Conservation (phyloP, 2,113 vertebrate genomes). For the Canis aureus region DNA sequence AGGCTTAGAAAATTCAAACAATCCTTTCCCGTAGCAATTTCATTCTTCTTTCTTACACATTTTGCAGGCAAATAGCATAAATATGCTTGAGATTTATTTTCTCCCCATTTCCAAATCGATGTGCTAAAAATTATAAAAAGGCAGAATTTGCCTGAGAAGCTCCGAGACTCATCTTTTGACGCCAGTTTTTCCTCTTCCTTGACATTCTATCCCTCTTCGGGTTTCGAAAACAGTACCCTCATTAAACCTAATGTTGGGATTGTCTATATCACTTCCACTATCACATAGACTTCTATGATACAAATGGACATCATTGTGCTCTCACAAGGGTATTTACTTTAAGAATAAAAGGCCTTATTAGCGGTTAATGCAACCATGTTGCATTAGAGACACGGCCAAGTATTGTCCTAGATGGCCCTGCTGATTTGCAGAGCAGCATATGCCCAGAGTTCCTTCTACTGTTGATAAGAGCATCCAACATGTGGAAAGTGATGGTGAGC, state of each 20-base stretch:
- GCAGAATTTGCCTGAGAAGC: not conserved
- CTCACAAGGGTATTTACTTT: not conserved
- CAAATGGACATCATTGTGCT: not conserved
- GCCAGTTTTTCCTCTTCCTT: not conserved
- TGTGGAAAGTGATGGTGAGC: not conserved
- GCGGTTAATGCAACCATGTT: not conserved
- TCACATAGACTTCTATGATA: not conserved
- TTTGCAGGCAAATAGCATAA: conserved; percentile 24
- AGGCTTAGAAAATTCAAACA: conserved; percentile 13
- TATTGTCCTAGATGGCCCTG: no score
- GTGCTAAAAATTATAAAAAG: not conserved
- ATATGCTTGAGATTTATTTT: not conserved
- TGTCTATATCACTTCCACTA: not conserved
- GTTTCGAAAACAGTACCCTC: not conserved
- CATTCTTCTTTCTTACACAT: not conserved
- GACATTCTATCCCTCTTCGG: not conserved
- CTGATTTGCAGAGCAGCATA: not conserved
- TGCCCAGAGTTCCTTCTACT: not conserved
- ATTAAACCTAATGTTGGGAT: not conserved
- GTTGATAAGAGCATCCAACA: not conserved
- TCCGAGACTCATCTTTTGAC: not conserved
- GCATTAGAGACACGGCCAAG: rapidly evolving
- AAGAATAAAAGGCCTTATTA: not conserved
- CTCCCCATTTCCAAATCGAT: not conserved
- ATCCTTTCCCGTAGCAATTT: not conserved